Base-by-base conservation (phyloP, 1,140 invertebrate species). In the Venustaconcha ellipsiformis region DNA sequence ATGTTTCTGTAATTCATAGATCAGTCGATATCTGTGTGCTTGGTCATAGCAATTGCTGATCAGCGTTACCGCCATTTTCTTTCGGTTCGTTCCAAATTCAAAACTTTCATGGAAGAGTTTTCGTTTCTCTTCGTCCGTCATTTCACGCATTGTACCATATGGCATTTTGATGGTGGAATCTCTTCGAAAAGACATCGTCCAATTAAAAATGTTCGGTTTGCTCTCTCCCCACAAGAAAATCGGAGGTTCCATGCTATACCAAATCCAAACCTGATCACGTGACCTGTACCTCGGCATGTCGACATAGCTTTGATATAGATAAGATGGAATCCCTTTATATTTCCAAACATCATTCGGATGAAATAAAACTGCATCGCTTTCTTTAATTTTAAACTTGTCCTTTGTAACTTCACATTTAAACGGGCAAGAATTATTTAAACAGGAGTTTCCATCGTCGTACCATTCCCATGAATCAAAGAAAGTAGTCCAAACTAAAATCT, bases 1-100 rank as follows among this genome's bases (percentile, higher is more conserved):
- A 79, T 92, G 87, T 56, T 89, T 89, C 76, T 91, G 82, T 14
- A 94, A 82, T 76, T 92, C 84, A 15, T 84, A 67, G 0, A 92
- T 92, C 77, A 92, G 92, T 1, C 87, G 62, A 78, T 92, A 90
- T n/a, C 94, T 87, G 2, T 87, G 84, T 77, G 92, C 92, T 30
- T 79, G 84, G 1, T 93, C 90, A 14, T 86, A 23, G 81, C 94
- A 94, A 80, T 94, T 92, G 67, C 92, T 93, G 11, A 93, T 92
- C 77, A 94, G 92, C 92, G 93, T 93, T 2, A 91, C 91, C 0
- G 92, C 92, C 69, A 84, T 78, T 20, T 82, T 82, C 30, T 79
- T 73, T 76, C 87, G 87, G 14, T 77, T 74, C 18, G 17, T 58
- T 12, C 77, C 57, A 60, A 65, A 64, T 4, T 55, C 60, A 66